phyloP scores from a whole-genome alignment of 2,888 invertebrate genomes.

The Nasonovia ribisnigri region DNA sequence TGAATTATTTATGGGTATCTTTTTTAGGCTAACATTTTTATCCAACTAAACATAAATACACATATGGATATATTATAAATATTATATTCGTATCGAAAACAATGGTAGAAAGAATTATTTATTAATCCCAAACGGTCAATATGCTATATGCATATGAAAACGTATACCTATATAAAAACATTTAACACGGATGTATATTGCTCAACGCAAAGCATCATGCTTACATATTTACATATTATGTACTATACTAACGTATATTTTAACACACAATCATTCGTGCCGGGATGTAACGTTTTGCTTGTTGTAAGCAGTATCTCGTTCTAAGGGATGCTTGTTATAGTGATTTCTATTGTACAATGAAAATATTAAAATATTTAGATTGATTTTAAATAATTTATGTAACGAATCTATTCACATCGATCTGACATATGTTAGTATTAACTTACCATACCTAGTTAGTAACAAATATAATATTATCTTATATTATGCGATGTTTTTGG shows the following conservation, averaged over 20 bases:
- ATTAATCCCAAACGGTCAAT: not conserved
- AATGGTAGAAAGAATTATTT: not conserved
- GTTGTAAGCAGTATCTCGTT: too few relatives aligned
- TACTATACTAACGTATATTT: too few relatives aligned
- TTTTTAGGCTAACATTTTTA: not conserved
- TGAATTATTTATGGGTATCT: not conserved
- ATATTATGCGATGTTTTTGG: not conserved
- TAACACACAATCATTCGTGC: too few relatives aligned
- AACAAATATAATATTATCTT: not conserved
- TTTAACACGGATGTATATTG: too few relatives aligned
- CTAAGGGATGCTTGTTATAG: too few relatives aligned
- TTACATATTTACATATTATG: too few relatives aligned
- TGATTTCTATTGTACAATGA: too few relatives aligned
- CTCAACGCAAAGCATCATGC: too few relatives aligned
- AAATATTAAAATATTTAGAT: not conserved
- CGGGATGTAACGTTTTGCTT: too few relatives aligned
- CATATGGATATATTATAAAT: not conserved
- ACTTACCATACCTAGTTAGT: not conserved
- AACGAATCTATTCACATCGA: not conserved
- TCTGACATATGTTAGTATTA: not conserved
- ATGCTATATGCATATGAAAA: not conserved
- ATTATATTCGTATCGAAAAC: conserved; percentile 7
- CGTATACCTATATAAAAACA: too few relatives aligned
- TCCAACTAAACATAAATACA: not conserved
- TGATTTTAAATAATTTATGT: not conserved